Percentiles rank a stretch among this genome's conserved stretches.
These are phyloP conservation scores for Lathronympha strigana DNA, from an alignment of 2,888 invertebrate genomes.

Conservation along the genomic window DNA sequence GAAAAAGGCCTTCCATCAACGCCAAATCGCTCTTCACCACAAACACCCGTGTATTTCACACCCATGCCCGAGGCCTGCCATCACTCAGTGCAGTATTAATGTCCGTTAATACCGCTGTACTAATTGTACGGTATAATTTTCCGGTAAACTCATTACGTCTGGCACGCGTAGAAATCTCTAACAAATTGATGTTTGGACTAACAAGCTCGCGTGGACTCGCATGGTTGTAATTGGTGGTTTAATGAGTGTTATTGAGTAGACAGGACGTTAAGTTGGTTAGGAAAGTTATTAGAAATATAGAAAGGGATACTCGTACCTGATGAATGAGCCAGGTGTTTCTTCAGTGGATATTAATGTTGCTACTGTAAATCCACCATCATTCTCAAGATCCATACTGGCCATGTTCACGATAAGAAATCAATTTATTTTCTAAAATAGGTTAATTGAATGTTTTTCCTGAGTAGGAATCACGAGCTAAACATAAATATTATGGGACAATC, in stretches of 20 bases:
- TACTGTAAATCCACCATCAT: neutral
- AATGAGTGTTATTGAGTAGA: conserved; percentile 34
- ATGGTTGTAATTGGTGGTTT: conserved; percentile 30
- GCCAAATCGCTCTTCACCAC: neutral
- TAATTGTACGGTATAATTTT: conserved; percentile 73
- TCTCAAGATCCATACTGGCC: neutral
- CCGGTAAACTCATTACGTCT: conserved; percentile 76
- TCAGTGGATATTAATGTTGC: neutral
- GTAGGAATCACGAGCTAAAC: too few relatives aligned
- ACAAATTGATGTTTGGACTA: conserved; percentile 55
- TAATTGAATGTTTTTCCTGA: too few relatives aligned
- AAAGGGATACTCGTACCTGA: conserved; percentile 1
- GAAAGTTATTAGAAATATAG: conserved; percentile 26
- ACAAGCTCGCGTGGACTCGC: conserved; percentile 45
- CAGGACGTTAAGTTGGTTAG: conserved; percentile 32
- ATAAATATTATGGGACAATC: too few relatives aligned
- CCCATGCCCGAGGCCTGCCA: conserved; percentile 69
- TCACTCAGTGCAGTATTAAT: conserved; percentile 70
- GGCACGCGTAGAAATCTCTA: conserved; percentile 63
- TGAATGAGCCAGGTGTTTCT: neutral
- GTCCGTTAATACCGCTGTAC: conserved; percentile 68
- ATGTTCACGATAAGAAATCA: neutral
- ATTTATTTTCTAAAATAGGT: too few relatives aligned
- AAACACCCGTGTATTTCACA: conserved; percentile 21
- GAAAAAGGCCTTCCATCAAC: too few relatives aligned